Evolutionary conservation across 1,140 invertebrate genomes (phyloP).

Genomic region (Psix sp.): DNA sequence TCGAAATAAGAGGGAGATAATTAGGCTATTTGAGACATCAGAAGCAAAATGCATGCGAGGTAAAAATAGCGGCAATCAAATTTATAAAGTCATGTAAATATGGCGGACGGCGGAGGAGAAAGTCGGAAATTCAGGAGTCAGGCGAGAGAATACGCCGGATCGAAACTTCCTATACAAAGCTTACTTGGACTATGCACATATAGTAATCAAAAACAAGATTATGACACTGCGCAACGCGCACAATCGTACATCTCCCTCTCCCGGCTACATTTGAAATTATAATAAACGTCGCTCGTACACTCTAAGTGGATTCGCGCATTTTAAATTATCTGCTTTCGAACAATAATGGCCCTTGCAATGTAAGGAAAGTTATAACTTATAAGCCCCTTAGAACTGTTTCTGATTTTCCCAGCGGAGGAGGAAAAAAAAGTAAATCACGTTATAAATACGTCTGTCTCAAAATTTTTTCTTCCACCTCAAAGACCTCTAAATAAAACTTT

Average conservation of each 20-base stretch:
- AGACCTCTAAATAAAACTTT: too few relatives aligned
- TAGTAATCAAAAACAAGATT: constrained; percentile 59
- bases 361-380: constrained; percentile 18
- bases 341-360: constrained; percentile 14
- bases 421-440: not conserved
- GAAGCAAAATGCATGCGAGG: too few relatives aligned
- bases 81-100: constrained; percentile 14
- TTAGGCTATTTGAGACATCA: too few relatives aligned
- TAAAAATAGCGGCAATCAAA: constrained; percentile 13
- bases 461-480: too few relatives aligned
- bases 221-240: constrained; percentile 46
- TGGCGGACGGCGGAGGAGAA: constrained; percentile 48
- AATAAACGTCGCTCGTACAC: constrained; percentile 47
- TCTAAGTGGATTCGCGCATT: constrained; percentile 40
- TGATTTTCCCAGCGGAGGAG: too few relatives aligned
- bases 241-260: constrained; percentile 32
- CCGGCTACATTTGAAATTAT: constrained; percentile 47
- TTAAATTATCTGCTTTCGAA: constrained; percentile 40
- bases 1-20: too few relatives aligned
- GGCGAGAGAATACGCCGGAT: constrained; percentile 26
- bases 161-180: constrained; percentile 55
- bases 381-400: too few relatives aligned
- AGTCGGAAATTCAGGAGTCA: constrained; percentile 42
- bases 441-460: too few relatives aligned
- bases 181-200: constrained; percentile 38